A percentile compares a stretch with the other conserved stretches of the same genome.
Evolutionary conservation across 2,113 vertebrate species (phyloP).

Genomic region (Steatornis caripensis): DNA sequence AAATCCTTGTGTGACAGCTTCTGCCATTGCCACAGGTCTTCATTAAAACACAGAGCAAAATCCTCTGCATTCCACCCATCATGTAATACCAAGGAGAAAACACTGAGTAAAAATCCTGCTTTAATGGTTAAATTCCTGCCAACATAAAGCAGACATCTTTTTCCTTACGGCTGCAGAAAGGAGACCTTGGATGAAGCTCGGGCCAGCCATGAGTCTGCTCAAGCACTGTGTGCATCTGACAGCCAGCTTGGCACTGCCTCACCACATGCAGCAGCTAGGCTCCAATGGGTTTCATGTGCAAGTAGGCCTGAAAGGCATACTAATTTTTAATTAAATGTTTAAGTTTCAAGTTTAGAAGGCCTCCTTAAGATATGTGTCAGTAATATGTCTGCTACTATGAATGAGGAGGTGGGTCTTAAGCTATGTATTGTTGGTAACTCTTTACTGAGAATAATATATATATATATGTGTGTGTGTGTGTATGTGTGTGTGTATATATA

Average conservation of each 20-base stretch:
- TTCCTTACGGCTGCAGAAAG: not conserved
- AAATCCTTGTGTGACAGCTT: not conserved
- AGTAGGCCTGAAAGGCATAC: not conserved
- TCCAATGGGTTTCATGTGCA: not conserved
- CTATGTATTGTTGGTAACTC: not conserved
- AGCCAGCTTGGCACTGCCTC: not conserved
- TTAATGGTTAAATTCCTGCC: not conserved
- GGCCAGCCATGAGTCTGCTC: not conserved
- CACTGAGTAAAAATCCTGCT: not conserved
- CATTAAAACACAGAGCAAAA: not conserved
- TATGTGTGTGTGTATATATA: not conserved
- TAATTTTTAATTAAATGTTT: not conserved
- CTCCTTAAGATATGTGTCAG: not conserved
- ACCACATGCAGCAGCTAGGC: not conserved
- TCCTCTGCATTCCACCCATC: not conserved
- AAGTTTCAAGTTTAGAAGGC: not conserved
- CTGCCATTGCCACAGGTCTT: not conserved
- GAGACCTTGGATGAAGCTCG: not conserved
- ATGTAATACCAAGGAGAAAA: not conserved
- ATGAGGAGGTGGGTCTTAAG: not conserved
- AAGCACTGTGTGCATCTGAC: not conserved
- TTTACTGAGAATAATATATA: not conserved
- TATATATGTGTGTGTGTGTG: accelerated
- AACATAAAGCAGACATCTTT: not conserved
- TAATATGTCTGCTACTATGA: not conserved